phyloP scores from a whole-genome alignment of 2,113 vertebrate species.

The Chroicocephalus ridibundus region DNA sequence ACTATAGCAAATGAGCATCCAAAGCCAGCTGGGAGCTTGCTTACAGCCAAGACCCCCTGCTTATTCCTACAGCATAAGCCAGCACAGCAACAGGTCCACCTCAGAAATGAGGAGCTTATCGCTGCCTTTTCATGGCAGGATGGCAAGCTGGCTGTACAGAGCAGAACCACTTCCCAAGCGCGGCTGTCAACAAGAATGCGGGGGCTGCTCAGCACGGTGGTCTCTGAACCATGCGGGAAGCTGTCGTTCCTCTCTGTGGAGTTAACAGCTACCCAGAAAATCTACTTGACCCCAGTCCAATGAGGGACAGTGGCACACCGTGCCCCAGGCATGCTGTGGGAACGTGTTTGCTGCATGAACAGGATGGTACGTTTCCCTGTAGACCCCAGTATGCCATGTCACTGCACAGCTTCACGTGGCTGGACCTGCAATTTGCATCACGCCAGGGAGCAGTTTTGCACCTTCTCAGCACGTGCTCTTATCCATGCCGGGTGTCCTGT shows the following conservation, averaged over 20 bases:
- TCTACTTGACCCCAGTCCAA: neutral
- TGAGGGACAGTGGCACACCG: accelerated
- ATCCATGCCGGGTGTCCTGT: neutral
- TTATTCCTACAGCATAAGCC: neutral
- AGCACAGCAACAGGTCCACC: neutral
- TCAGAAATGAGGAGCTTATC: neutral
- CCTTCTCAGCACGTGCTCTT: neutral
- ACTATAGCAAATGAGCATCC: slow-evolving; percentile 1
- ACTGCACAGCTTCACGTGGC: neutral
- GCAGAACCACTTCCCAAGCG: neutral
- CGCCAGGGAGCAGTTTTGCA: neutral
- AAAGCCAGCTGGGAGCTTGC: slow-evolving; percentile 1
- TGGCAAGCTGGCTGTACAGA: neutral
- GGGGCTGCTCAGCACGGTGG: neutral
- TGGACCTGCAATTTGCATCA: neutral
- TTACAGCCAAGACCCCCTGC: neutral
- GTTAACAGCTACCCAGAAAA: neutral
- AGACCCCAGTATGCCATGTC: neutral
- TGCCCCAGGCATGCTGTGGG: neutral
- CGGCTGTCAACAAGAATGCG: accelerated
- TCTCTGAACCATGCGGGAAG: neutral
- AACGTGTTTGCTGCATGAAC: accelerated
- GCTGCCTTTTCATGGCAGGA: neutral
- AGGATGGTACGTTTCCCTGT: neutral
- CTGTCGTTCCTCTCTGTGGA: neutral